Evolutionary conservation across 2,113 vertebrate genomes (phyloP).

Genomic region (Apodemus speciosus): DNA sequence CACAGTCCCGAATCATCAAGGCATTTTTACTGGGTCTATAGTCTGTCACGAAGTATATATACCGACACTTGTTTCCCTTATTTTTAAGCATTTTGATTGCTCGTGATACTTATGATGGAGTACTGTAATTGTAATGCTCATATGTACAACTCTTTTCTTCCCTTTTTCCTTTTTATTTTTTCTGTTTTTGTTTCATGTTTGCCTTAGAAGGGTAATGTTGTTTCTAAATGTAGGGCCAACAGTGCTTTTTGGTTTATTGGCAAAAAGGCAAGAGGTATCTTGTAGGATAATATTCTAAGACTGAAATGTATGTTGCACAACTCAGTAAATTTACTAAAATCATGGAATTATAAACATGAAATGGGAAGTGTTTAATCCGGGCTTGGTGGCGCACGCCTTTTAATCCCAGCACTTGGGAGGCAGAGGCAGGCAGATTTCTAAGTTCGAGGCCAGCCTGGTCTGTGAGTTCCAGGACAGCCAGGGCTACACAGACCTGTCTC

Average conservation of each 20-base stretch:
- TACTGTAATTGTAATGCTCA: not conserved
- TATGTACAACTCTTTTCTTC: not conserved
- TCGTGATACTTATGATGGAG: not conserved
- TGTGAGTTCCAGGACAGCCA: too few species aligned
- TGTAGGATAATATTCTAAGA: not conserved
- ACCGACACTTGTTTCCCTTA: not conserved
- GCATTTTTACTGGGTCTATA: not conserved
- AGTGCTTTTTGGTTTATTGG: not conserved
- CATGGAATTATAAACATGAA: not conserved
- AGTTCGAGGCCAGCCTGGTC: too few species aligned
- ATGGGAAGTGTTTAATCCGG: not conserved
- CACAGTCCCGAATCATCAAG: not conserved
- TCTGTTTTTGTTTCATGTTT: not conserved
- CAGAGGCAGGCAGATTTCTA: too few species aligned
- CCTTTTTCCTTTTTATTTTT: not conserved
- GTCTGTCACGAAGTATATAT: not conserved
- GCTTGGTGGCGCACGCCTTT: too few species aligned
- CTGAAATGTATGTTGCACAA: not conserved
- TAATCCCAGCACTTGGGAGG: too few species aligned
- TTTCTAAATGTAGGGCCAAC: not conserved
- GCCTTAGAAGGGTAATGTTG: not conserved
- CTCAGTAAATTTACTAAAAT: constrained; percentile 3
- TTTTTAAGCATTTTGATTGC: not conserved
- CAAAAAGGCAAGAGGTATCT: not conserved
- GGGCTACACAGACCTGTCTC: too few species aligned